Percentiles rank a stretch among this genome's conserved stretches.
phyloP scores from a whole-genome alignment of 1,140 invertebrate genomes.

The Samia ricini region DNA sequence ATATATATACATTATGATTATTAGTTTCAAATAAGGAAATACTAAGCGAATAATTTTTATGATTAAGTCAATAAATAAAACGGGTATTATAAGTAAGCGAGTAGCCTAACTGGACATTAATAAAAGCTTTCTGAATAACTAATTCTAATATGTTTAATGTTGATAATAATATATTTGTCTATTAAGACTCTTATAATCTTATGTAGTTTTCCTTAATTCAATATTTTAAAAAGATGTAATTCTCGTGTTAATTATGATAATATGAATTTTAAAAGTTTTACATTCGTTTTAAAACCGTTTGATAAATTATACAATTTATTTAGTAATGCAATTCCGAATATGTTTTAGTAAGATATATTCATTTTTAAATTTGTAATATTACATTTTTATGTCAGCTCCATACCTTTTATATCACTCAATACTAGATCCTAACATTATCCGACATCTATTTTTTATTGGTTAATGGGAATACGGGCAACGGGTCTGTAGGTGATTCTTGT shows the following conservation, averaged over 20 bases:
- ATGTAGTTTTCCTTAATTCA: neutral
- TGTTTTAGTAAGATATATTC: too few species aligned
- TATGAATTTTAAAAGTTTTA: too few species aligned
- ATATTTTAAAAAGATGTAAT: too few species aligned
- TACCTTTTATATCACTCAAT: constrained; percentile 21
- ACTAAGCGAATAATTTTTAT: neutral
- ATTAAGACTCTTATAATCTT: neutral
- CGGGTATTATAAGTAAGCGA: neutral
- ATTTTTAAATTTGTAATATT: neutral
- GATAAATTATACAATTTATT: too few species aligned
- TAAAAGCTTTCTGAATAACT: neutral
- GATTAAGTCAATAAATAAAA: neutral
- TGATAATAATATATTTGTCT: neutral
- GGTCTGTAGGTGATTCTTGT: constrained; percentile 69
- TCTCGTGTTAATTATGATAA: too few species aligned
- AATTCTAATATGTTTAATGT: neutral
- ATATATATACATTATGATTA: neutral
- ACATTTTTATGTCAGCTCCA: constrained; percentile 27
- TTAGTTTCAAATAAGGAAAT: neutral
- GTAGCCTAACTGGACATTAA: neutral
- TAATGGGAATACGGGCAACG: constrained; percentile 71
- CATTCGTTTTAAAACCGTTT: too few species aligned
- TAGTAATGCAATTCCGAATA: too few species aligned
- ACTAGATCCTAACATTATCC: constrained; percentile 68
- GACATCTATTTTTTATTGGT: constrained; percentile 68